phyloP scores from a whole-genome alignment of 2,797 vertebrate species.

The Poecilia picta region DNA sequence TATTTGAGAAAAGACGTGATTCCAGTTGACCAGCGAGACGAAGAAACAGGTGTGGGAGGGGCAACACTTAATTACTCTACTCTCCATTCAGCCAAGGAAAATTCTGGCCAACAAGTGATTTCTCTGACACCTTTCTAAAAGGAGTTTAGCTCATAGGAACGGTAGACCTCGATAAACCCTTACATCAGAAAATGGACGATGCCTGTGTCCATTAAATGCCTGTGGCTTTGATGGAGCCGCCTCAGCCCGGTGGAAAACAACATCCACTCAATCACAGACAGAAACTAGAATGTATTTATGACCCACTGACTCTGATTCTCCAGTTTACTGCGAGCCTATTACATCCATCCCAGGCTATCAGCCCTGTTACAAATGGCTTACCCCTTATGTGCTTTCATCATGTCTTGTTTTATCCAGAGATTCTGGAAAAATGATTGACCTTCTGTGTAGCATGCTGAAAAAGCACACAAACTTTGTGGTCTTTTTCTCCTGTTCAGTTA shows the following conservation, averaged over 20 bases:
- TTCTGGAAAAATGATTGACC: slow-evolving; percentile 2
- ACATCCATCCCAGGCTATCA: slow-evolving; percentile 45
- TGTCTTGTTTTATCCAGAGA: background rate
- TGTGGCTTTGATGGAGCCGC: slow-evolving; percentile 7
- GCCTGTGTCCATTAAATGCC: background rate
- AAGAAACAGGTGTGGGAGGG: background rate
- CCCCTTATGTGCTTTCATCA: slow-evolving; percentile 19
- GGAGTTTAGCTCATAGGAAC: background rate
- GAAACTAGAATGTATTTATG: slow-evolving; percentile 53
- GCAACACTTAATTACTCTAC: background rate
- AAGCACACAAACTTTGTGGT: background rate
- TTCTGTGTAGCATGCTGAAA: slow-evolving; percentile 1
- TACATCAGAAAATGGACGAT: background rate
- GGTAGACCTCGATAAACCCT: background rate
- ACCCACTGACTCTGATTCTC: slow-evolving; percentile 60
- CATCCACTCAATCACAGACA: slow-evolving; percentile 38
- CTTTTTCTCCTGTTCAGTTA: slow-evolving; percentile 14
- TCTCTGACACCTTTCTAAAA: background rate
- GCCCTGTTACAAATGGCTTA: background rate
- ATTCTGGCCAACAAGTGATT: background rate
- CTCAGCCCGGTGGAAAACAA: slow-evolving; percentile 12
- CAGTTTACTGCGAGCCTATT: slow-evolving; percentile 41
- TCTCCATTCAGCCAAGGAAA: background rate
- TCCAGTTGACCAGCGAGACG: background rate
- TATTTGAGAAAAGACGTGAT: background rate